phyloP scores from a whole-genome alignment of 2,888 invertebrate species.

The Drosophila mimica region DNA sequence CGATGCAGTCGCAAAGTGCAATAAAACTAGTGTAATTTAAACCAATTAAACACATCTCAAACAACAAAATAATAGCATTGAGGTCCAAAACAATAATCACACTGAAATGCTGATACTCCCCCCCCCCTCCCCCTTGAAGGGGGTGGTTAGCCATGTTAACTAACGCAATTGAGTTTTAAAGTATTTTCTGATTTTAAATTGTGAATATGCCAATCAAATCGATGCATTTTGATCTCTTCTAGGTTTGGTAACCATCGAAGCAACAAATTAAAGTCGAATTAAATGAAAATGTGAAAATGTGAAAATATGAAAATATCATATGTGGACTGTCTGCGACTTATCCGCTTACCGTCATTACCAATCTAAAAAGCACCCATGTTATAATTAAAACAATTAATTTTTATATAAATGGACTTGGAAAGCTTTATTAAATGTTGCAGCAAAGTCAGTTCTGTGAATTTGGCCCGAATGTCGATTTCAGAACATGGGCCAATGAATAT shows the following conservation, averaged over 20 bases:
- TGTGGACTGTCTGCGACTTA: background rate
- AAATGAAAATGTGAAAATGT: background rate
- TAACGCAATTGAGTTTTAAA: background rate
- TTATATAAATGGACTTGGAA: background rate
- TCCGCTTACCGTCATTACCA: background rate
- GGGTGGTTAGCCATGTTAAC: background rate
- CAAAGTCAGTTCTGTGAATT: background rate
- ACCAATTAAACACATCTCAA: constrained; percentile 14
- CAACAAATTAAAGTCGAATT: background rate
- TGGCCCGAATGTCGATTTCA: background rate
- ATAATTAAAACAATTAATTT: background rate
- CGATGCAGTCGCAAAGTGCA: background rate
- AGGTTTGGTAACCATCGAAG: background rate
- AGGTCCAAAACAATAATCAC: background rate
- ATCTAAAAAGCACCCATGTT: background rate
- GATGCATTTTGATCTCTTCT: background rate
- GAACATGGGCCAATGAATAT: background rate
- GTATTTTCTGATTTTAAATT: background rate
- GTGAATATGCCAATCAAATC: background rate
- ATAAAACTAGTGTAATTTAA: constrained; percentile 12
- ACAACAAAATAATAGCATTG: background rate
- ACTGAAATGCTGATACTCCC: background rate
- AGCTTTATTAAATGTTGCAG: background rate
- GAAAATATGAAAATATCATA: no score
- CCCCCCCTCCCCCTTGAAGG: no score